Conservation (phyloP, 2,888 invertebrate species). For the Lasioglossum oenotherae region DNA sequence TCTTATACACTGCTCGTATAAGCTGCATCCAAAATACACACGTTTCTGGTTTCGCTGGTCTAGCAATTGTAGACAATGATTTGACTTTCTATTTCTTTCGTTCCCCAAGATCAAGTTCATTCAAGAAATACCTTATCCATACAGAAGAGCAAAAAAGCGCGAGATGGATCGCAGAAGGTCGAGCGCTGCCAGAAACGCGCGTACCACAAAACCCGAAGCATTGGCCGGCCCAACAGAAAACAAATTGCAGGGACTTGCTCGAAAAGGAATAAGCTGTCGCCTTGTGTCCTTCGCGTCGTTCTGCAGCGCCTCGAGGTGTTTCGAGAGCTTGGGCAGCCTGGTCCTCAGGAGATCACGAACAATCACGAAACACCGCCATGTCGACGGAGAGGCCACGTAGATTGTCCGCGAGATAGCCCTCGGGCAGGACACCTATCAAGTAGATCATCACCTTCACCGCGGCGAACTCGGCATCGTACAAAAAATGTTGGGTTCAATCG, state of each 20-base stretch:
- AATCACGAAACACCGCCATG: conserved; percentile 99
- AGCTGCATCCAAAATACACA: background rate
- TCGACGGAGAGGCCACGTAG: conserved; percentile 98
- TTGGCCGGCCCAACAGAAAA: background rate
- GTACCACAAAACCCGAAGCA: background rate
- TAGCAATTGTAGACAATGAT: background rate
- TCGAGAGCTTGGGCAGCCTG: conserved; percentile 93
- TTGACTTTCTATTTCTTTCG: no score
- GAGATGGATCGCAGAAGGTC: background rate
- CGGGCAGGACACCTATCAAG: conserved; percentile 95
- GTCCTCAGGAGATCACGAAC: conserved; percentile 94
- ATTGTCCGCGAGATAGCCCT: conserved; percentile 98
- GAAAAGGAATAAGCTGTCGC: conserved; percentile 84
- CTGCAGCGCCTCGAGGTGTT: conserved; percentile 96
- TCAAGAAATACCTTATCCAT: background rate
- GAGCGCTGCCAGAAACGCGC: background rate
- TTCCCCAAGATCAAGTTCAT: background rate
- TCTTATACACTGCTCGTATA: background rate
- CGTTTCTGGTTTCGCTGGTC: background rate
- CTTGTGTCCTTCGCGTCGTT: conserved; percentile 92
- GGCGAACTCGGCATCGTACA: conserved; percentile 95
- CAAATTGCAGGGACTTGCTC: background rate
- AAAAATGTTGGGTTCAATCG: no score
- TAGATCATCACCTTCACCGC: conserved; percentile 98
- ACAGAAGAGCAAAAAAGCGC: background rate